phyloP scores from a whole-genome alignment of 2,888 invertebrate genomes.

The Drosophila seclusa region DNA sequence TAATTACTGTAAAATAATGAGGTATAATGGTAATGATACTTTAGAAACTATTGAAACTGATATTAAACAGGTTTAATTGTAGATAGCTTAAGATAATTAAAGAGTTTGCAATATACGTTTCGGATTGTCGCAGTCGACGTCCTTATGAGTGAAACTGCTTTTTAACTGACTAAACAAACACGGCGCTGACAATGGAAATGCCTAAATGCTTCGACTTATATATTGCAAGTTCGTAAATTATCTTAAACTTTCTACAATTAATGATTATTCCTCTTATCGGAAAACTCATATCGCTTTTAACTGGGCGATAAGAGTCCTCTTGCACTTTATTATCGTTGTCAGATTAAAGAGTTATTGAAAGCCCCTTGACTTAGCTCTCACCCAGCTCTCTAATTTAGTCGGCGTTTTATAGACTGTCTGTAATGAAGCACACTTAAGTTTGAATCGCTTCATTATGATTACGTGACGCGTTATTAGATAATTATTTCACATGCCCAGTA shows the following conservation, averaged over 20 bases:
- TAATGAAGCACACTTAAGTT: neutral
- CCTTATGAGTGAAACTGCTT: neutral
- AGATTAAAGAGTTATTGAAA: neutral
- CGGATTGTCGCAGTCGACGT: too few relatives aligned
- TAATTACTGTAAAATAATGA: neutral
- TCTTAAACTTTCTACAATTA: neutral
- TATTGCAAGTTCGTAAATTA: neutral
- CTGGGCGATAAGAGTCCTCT: too few relatives aligned
- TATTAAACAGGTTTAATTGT: neutral
- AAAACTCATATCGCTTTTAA: neutral
- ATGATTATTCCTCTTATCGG: neutral
- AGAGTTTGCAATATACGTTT: too few relatives aligned
- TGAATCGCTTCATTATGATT: neutral
- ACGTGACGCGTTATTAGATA: neutral
- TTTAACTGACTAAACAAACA: neutral
- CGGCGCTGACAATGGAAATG: too few relatives aligned
- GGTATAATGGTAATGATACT: conserved; percentile 1
- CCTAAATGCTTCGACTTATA: too few relatives aligned
- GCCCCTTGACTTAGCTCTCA: neutral
- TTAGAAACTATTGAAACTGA: neutral
- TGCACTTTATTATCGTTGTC: too few relatives aligned
- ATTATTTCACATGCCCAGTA: too few relatives aligned
- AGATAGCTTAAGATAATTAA: neutral
- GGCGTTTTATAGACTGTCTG: neutral
- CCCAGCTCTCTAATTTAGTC: neutral